Base-by-base conservation (phyloP, 2,888 invertebrate genomes). In the Loripinus fragilis region DNA sequence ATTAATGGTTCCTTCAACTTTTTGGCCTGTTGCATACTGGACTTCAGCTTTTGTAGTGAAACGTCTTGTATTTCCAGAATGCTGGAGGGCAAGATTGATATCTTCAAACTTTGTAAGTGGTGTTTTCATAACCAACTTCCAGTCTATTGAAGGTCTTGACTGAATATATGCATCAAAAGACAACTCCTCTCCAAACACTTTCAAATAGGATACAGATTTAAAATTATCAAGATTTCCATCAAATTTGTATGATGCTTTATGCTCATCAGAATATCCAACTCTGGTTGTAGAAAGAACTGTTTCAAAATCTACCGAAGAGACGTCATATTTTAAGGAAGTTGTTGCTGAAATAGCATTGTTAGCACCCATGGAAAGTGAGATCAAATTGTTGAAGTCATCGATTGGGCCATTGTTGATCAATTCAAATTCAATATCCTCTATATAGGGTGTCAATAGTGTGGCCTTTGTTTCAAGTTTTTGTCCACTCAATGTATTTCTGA, bases 211-310 rank as follows among this genome's bases (percentile, higher is more conserved):
- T 17, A 71, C 68, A 64, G 71, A 41, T 65, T 74, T 71, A 17
- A 74, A 71, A 28, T 69, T 73, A n/a, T 76, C 74, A n/a, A 74
- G 0, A 25, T 55, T 23, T 10, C 74, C 69, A 28, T 69, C 74
- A 25, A 69, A 71, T 25, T 64, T 55, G 41, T 69, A 12, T 7
- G 64, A 67, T 64, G 71, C 28, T 50, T 48, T 71, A 30, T 82
- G 78, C 55, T 78, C 76, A 65, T 81, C 74, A 1, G 76, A 60
- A 38, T 73, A 68, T 20, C 78, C 81, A 65, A 55, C 28, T 12
- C 76, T 41, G 0, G 74, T 33, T 28, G 78, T 78, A 10, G 71
- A 52, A 28, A 78, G 38, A 3, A 71, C 52, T 33, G 76, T 65
- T 30, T 74, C 81, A 33, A 78, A 68, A 20, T 71, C 67, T 0